Base-by-base conservation (phyloP, 1,140 invertebrate species). In the Listronotus bonariensis region DNA sequence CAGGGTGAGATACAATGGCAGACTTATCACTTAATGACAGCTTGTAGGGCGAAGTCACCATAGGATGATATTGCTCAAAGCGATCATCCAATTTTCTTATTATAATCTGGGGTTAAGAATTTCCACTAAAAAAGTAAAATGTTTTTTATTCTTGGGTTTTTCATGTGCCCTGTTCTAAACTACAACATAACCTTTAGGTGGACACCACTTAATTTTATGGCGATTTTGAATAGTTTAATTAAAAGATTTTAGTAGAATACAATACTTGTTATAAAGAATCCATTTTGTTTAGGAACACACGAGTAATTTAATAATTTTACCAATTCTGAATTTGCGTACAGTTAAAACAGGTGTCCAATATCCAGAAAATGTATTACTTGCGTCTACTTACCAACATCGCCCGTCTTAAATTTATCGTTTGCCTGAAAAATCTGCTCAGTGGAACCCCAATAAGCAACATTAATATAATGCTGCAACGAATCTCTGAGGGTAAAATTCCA, bases 401-500 rank as follows among this genome's bases (percentile, higher is more conserved):
- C 88, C 12, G 87, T 83, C 49, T 82, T 79, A 77, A 86, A 88
- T 60, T 77, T 81, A 57, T 82, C 80, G 68, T 83, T 82, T 48
- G 86, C 77, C 56, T 82, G 81, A 20, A 79, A 77, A 5, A 89
- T 79, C 68, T 80, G 86, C 66, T 85, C 82, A 40, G 81, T 76
- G 18, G 80, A 80, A 9, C 88, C 87, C 88, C 88, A 90, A 62
- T 85, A 85, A 11, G 87, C 85, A 2, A 83, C 82, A 74, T 90
- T 89, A 38, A 89, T 87, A 20, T 85, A 86, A 75, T 89, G 86
- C 3, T 83, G 71, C 6, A 83, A 76, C 7, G 87, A 87, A 81
- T 90, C 89, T 57, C 88, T 78, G 8, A 90, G 60, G 1, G 87
- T 89, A 71, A 89, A 89, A 65, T 85, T 86, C 83, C 86, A 89